These are phyloP conservation scores for Dendronephthya gigantea DNA, from an alignment of 64 coral and sea anemone genomes.

Conservation along the genomic window DNA sequence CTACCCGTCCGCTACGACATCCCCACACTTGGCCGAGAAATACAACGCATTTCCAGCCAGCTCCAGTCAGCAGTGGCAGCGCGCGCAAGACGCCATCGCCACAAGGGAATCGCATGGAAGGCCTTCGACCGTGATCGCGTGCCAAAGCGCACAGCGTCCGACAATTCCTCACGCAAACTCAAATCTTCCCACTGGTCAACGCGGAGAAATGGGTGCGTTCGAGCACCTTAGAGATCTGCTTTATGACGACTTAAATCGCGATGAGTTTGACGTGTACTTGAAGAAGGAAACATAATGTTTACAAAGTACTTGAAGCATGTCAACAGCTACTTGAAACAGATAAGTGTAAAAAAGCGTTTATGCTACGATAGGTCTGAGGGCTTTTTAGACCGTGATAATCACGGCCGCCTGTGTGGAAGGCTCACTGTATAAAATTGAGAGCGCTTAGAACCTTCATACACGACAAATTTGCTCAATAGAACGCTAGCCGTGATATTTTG, in stretches of 20 bases:
- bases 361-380: neutral
- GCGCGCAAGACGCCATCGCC: neutral
- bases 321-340: slow-evolving; percentile 12
- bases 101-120: neutral
- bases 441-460: neutral
- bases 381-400: no score
- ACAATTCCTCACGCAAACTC: neutral
- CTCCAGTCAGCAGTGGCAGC: neutral
- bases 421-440: neutral
- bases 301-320: neutral
- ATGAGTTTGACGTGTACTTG: slow-evolving; percentile 1
- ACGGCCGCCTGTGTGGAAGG: neutral
- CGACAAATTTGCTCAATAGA: slow-evolving; percentile 16
- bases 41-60: neutral
- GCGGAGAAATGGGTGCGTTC: neutral
- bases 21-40: neutral
- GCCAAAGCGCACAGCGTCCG: neutral
- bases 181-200: neutral
- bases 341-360: neutral
- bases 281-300: slow-evolving; percentile 18
- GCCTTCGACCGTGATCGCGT: neutral
- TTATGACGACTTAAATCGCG: slow-evolving; percentile 7
- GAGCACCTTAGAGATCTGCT: neutral
- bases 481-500: slow-evolving; percentile 14
- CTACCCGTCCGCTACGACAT: neutral